Evolutionary conservation across 2,888 invertebrate species (phyloP).

Genomic region (Muschampia plurimacula): DNA sequence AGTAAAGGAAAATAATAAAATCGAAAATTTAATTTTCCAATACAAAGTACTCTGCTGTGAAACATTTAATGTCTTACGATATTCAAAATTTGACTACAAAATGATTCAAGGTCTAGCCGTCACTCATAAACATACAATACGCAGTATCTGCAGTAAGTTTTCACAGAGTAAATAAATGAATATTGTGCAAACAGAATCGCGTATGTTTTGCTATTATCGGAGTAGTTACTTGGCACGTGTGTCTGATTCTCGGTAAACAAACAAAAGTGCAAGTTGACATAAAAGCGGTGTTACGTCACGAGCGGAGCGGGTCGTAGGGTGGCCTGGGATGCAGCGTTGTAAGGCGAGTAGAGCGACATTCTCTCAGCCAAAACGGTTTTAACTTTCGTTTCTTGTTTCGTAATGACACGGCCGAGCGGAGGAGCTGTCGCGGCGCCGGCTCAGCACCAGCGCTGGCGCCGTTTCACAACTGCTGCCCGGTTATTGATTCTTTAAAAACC

Average conservation of each 20-base stretch:
- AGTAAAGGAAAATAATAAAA: no score
- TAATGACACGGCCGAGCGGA: conserved; percentile 73
- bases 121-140: conserved; percentile 11
- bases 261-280: conserved; percentile 62
- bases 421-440: conserved; percentile 59
- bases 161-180: conserved; percentile 36
- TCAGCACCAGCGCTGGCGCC: conserved; percentile 50
- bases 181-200: conserved; percentile 18
- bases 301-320: conserved; percentile 54
- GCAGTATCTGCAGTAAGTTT: conserved; percentile 21
- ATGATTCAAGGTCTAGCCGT: conserved; percentile 20
- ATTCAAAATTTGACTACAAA: conserved; percentile 13
- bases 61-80: not conserved
- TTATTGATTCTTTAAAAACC: conserved; percentile 55
- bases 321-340: conserved; percentile 54
- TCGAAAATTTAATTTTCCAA: no score
- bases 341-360: conserved; percentile 64
- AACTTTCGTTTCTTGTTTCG: conserved; percentile 81
- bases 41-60: no score
- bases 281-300: conserved; percentile 60
- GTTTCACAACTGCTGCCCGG: conserved; percentile 56
- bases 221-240: conserved; percentile 20
- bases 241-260: conserved; percentile 34
- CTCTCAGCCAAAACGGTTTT: conserved; percentile 67
- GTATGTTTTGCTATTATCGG: conserved; percentile 32